Evolutionary conservation across 2,797 vertebrate genomes (phyloP).

Genomic region (Myripristis murdjan): DNA sequence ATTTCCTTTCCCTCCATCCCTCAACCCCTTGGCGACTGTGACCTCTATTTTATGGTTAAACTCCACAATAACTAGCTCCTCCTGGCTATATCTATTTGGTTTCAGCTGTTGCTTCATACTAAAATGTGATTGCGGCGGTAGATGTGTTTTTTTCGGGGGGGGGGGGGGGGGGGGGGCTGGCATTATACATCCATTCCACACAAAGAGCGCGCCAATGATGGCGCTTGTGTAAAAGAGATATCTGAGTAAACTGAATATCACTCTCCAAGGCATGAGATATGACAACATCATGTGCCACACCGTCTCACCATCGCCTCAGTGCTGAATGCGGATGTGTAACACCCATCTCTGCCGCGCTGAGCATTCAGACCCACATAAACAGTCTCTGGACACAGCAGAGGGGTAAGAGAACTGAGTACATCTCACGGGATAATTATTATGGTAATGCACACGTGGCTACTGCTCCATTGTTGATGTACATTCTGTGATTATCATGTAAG

Average conservation of each 20-base stretch:
- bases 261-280: conserved; percentile 48
- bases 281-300: conserved; percentile 32
- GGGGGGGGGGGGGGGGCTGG: conserved; percentile 22
- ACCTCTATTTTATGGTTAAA: conserved; percentile 72
- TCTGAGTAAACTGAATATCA: conserved; percentile 65
- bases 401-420: not conserved
- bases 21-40: conserved; percentile 58
- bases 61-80: conserved; percentile 64
- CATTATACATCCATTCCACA: conserved; percentile 58
- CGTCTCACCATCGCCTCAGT: conserved; percentile 26
- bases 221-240: conserved; percentile 75
- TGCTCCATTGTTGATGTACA: not conserved
- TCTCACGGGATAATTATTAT: conserved; percentile 5
- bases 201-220: conserved; percentile 55
- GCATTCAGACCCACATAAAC: conserved; percentile 5
- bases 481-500: not conserved
- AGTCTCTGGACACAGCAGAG: not conserved
- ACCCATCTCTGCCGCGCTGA: not conserved
- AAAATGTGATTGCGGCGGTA: conserved; percentile 46
- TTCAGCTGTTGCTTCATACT: conserved; percentile 63
- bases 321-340: not conserved
- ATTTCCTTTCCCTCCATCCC: conserved; percentile 62
- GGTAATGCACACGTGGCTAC: not conserved
- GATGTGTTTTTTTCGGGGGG: conserved; percentile 55
- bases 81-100: conserved; percentile 59